Evolutionary conservation across 2,797 vertebrate species (phyloP).

Genomic region (Thunnus albacares): DNA sequence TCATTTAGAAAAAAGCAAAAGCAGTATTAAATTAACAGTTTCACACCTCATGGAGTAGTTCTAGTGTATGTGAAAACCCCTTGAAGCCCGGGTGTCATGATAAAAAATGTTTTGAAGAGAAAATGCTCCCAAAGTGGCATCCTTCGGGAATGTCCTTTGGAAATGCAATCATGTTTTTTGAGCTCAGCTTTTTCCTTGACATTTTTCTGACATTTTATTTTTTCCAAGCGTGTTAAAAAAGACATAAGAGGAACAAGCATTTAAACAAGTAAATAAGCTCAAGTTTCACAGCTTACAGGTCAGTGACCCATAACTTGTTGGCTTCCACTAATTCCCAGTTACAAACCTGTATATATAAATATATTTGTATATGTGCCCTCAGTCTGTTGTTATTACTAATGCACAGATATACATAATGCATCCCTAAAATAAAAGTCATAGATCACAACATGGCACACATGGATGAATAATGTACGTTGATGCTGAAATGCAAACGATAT

Average conservation of each 20-base stretch:
- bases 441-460: neutral
- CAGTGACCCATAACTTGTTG: slow-evolving; percentile 3
- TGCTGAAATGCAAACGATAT: slow-evolving; percentile 17
- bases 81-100: slow-evolving; percentile 15
- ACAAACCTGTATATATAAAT: neutral
- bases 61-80: slow-evolving; percentile 14
- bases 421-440: slow-evolving; percentile 1
- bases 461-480: neutral
- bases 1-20: slow-evolving; percentile 6
- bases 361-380: neutral
- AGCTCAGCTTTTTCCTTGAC: slow-evolving; percentile 5
- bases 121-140: slow-evolving; percentile 39
- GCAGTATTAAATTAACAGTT: neutral
- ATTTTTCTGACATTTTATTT: slow-evolving; percentile 17
- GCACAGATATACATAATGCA: slow-evolving; percentile 4
- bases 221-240: slow-evolving; percentile 3
- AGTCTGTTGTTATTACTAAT: neutral
- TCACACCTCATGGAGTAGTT: neutral
- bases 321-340: neutral
- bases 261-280: neutral
- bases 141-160: slow-evolving; percentile 31
- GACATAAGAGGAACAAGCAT: neutral
- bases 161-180: slow-evolving; percentile 35
- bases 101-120: slow-evolving; percentile 34
- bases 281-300: slow-evolving; percentile 2